Percentiles rank a stretch among this genome's conserved stretches.
Evolutionary conservation across 92 coral and sea anemone genomes (phyloP).

Genomic region (Plumapathes pennacea): DNA sequence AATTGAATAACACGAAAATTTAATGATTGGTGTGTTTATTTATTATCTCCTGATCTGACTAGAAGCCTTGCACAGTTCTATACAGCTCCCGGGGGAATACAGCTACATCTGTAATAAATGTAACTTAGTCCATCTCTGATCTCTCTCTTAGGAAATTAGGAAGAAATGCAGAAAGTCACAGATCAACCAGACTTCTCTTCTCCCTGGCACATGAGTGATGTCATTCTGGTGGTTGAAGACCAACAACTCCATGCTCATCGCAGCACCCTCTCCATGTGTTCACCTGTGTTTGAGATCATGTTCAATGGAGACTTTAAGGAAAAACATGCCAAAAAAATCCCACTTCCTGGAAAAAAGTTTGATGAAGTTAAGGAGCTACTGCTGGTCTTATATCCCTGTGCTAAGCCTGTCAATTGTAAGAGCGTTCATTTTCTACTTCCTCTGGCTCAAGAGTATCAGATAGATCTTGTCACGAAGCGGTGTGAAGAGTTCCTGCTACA

Average conservation of each 20-base stretch:
- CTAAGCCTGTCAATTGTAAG: conserved; percentile 1
- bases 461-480: background rate
- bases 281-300: conserved; percentile 39
- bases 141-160: too few species aligned
- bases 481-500: conserved; percentile 28
- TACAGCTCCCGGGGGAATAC: too few species aligned
- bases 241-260: conserved; percentile 27
- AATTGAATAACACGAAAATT: too few species aligned
- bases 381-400: conserved; percentile 22
- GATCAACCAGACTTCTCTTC: conserved; percentile 31
- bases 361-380: conserved; percentile 22
- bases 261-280: conserved; percentile 8
- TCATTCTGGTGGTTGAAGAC: conserved; percentile 26
- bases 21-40: too few species aligned
- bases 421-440: conserved; percentile 4
- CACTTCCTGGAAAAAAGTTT: conserved; percentile 18
- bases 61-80: too few species aligned
- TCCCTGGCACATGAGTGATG: conserved; percentile 35
- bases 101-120: too few species aligned
- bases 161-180: too few species aligned
- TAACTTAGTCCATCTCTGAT: too few species aligned
- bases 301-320: conserved; percentile 26
- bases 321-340: conserved; percentile 17
- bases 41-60: too few species aligned
- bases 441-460: conserved; percentile 30